phyloP scores from a whole-genome alignment of 2,113 vertebrate species.

The Poeciliopsis turrubarensis region DNA sequence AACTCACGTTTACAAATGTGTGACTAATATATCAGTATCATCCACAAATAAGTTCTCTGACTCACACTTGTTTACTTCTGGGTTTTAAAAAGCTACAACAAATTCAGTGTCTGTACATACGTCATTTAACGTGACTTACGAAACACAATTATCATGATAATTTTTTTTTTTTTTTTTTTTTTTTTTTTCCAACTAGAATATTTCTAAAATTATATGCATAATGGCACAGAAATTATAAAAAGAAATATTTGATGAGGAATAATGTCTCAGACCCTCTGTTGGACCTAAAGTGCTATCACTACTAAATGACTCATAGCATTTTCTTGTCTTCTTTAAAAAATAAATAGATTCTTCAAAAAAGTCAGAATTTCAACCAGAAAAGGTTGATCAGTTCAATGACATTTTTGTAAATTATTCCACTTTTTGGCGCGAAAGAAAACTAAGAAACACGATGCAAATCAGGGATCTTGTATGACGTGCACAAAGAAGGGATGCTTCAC shows the following conservation, averaged over 20 bases:
- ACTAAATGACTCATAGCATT: conserved; percentile 11
- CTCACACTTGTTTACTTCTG: background rate
- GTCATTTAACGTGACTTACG: too few species aligned
- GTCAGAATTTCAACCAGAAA: background rate
- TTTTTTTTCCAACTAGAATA: too few species aligned
- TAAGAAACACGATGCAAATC: conserved; percentile 35
- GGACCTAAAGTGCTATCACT: background rate
- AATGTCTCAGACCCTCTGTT: background rate
- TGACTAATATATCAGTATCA: background rate
- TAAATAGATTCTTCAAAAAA: too few species aligned
- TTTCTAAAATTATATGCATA: background rate
- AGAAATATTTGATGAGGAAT: background rate
- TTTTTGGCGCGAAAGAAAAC: conserved; percentile 14
- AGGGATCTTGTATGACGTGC: conserved; percentile 8
- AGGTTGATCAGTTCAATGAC: background rate
- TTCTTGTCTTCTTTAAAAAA: background rate
- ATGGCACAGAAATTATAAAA: background rate
- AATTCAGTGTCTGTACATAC: too few species aligned
- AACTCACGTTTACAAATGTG: background rate
- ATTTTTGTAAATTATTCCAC: background rate
- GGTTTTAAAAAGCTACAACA: too few species aligned
- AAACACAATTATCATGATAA: too few species aligned
- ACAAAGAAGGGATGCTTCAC: conserved; percentile 6
- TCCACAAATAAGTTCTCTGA: background rate
- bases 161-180: too few species aligned